Percentiles rank a stretch among this genome's conserved stretches.
These are phyloP conservation scores for Molossus alvarezi DNA, from an alignment of 2,797 vertebrate genomes.

Conservation along the genomic window DNA sequence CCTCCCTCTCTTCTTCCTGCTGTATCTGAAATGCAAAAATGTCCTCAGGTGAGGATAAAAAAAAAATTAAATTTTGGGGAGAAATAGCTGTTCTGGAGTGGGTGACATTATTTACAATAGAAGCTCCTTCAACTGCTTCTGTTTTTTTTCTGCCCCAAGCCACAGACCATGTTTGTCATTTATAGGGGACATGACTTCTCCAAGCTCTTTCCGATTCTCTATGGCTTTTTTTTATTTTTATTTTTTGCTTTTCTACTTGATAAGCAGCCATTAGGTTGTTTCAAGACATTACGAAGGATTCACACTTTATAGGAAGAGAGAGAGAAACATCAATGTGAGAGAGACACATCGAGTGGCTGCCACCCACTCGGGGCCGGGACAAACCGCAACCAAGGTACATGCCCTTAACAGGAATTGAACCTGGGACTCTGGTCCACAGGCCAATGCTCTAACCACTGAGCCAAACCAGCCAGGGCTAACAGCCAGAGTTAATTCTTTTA, in stretches of 20 bases:
- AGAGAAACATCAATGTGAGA: too few relatives aligned
- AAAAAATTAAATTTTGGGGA: neutral
- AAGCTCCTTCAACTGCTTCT: neutral
- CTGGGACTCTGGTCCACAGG: too few relatives aligned
- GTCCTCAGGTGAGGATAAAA: too few relatives aligned
- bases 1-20: too few relatives aligned
- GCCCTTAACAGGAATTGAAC: too few relatives aligned
- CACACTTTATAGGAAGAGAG: neutral
- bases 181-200: neutral
- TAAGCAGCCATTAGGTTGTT: neutral
- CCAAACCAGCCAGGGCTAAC: too few relatives aligned
- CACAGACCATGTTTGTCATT: neutral
- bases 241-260: constrained; percentile 16
- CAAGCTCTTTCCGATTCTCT: neutral
- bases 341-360: too few relatives aligned
- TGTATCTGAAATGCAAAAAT: too few relatives aligned
- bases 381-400: too few relatives aligned
- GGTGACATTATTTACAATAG: neutral
- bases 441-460: too few relatives aligned
- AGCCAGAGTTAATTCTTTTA: neutral
- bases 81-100: neutral
- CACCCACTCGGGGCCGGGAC: too few relatives aligned
- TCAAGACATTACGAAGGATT: neutral
- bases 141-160: constrained; percentile 15
- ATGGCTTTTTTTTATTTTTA: neutral